Evolutionary conservation across 2,888 invertebrate genomes (phyloP), one percentile per base, ranked within the genome.

Genomic region (Rotaria macrura): DNA sequence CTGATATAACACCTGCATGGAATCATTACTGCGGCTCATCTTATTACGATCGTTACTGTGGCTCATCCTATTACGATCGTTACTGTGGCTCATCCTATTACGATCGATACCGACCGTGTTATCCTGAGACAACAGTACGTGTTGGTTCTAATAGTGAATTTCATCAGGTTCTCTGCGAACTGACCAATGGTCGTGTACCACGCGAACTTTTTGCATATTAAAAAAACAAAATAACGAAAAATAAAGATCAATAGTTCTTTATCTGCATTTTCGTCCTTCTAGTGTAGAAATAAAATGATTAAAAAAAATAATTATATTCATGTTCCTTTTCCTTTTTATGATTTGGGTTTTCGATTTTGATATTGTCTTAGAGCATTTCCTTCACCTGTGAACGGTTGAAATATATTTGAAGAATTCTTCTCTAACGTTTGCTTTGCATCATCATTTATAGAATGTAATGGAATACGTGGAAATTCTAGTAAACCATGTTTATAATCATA

Each of bases 401-500:
- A 79, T 79, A n/a, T n/a, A 43, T 23, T 43, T 2, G 79, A 79
- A 12, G 43, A n/a, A 43, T 79, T 23, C n/a, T 12, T 40, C 5
- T 79, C 43, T 25, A 43, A 43, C 4, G 14, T 25, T 12, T 43
- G 14, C 43, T 79, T 43, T n/a, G n/a, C 43, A 79, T 79, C 79
- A 79, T 79, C 14, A 43, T 79, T 14, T 79, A n/a, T 25, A n/a
- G 20, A 14, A 14, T 5, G 10, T 43, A 79, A 79, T n/a, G 9
- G 40, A 10, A 7, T 43, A 43, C 43, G 79, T n/a, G 43, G 74
- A 84, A 86, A 86, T 79, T 74, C 29, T 47, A 86, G 57, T 14
- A 84, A 49, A 79, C 86, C 86, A 47, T 74, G 38, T 84, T 84
- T 54, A 55, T 86, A 86, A 57, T 84, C 79, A 83, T 86, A 86